Evolutionary conservation across 2,113 vertebrate species (phyloP).

Genomic region (Dermatemys mawii): DNA sequence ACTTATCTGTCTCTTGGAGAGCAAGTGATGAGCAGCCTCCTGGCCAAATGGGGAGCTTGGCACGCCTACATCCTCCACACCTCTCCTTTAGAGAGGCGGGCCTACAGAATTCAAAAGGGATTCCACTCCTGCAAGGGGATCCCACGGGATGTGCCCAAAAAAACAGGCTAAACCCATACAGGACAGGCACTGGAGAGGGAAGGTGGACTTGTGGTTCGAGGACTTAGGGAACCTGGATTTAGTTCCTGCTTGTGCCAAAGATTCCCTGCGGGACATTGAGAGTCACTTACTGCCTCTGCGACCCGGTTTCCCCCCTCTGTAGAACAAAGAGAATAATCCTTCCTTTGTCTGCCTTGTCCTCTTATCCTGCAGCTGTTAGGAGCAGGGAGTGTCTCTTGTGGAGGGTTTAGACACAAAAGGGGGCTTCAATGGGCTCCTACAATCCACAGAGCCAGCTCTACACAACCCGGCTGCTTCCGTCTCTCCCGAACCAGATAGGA

Average conservation of each 20-base stretch:
- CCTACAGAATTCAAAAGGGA: neutral
- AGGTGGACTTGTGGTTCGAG: fast-evolving
- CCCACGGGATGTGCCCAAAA: neutral
- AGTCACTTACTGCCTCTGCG: fast-evolving
- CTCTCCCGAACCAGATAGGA: neutral
- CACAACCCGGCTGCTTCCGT: neutral
- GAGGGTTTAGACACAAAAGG: fast-evolving
- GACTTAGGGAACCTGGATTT: neutral
- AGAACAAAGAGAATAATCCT: fast-evolving
- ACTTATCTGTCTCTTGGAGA: neutral
- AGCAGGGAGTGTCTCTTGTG: neutral
- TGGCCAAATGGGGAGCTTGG: neutral
- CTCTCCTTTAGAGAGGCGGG: neutral
- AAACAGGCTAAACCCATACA: neutral
- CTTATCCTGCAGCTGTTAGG: fast-evolving
- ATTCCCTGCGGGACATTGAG: neutral
- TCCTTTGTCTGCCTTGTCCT: neutral
- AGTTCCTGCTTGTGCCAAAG: neutral
- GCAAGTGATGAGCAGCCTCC: neutral
- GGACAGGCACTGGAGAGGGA: neutral
- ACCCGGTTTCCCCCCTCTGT: neutral
- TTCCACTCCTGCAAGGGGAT: neutral
- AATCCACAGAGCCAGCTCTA: fast-evolving
- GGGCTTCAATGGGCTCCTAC: neutral
- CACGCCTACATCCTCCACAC: neutral